phyloP scores from a whole-genome alignment of 2,797 vertebrate species.

The Leptoclinus maculatus region DNA sequence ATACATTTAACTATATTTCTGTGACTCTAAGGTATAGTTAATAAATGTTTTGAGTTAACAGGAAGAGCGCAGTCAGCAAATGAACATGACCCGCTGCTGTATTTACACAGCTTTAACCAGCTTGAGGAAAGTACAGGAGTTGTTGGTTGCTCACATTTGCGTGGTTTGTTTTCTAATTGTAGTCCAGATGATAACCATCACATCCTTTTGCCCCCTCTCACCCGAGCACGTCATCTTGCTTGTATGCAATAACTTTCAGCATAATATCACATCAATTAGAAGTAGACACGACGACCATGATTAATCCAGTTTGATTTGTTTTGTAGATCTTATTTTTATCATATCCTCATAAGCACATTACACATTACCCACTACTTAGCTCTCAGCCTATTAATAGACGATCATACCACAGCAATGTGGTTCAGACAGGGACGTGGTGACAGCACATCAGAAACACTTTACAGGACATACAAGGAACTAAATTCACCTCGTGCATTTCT shows the following conservation, averaged over 20 bases:
- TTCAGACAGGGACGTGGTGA: conserved; percentile 26
- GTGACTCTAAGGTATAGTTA: background rate
- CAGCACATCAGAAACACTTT: conserved; percentile 40
- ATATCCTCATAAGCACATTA: conserved; percentile 37
- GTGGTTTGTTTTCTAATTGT: background rate
- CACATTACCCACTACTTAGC: conserved; percentile 48
- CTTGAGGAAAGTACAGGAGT: background rate
- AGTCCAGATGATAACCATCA: background rate
- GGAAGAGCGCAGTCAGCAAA: conserved; percentile 8
- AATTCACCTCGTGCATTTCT: conserved; percentile 18
- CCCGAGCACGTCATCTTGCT: background rate
- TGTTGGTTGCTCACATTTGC: conserved; percentile 2
- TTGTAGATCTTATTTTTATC: conserved; percentile 33
- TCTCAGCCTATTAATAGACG: conserved; percentile 62
- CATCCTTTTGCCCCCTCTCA: background rate
- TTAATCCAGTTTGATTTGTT: background rate
- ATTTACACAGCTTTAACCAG: conserved; percentile 14
- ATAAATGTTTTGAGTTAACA: conserved; percentile 23
- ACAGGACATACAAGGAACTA: conserved; percentile 1
- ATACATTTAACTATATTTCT: conserved; percentile 15
- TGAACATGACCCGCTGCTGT: background rate
- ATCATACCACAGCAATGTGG: conserved; percentile 44
- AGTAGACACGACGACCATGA: background rate
- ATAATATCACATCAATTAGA: background rate
- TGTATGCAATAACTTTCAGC: background rate